Evolutionary conservation across 2,888 invertebrate genomes (phyloP).

Genomic region (Stegophylla sp.): DNA sequence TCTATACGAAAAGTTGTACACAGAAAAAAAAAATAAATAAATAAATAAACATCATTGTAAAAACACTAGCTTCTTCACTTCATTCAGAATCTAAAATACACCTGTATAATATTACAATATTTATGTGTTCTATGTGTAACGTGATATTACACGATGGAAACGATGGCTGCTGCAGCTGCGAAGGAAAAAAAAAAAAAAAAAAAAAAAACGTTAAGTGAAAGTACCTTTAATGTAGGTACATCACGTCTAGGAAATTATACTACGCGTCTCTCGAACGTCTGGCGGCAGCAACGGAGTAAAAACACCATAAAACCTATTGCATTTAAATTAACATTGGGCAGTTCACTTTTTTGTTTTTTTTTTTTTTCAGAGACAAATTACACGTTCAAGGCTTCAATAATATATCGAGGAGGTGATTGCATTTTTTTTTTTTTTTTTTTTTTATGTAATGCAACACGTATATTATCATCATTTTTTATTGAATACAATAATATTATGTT

Average conservation of each 20-base stretch:
- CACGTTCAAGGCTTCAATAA: constrained; percentile 16
- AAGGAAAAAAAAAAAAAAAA: constrained; percentile 15
- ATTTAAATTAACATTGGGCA: constrained; percentile 23
- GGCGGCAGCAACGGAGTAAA: not conserved
- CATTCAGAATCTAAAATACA: too few species aligned
- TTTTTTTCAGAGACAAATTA: constrained; percentile 3
- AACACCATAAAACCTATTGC: constrained; percentile 13
- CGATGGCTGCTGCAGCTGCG: not conserved
- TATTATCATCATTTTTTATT: constrained; percentile 3
- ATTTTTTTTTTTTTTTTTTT: not conserved
- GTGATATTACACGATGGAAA: not conserved
- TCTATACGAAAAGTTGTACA: too few species aligned
- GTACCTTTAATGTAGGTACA: not conserved
- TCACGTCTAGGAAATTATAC: constrained; percentile 24
- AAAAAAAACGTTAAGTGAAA: constrained; percentile 28
- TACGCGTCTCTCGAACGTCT: constrained; percentile 4
- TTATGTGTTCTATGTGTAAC: not conserved
- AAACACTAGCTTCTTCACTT: too few species aligned
- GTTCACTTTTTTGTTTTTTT: constrained; percentile 26
- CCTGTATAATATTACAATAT: too few species aligned
- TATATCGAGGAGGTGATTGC: constrained; percentile 17
- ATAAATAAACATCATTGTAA: too few species aligned
- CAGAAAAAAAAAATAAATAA: too few species aligned
- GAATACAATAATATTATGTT: not conserved
- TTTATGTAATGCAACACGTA: not conserved